phyloP scores from a whole-genome alignment of 2,888 invertebrate species.

The Dyspetes luteomarginatus region DNA sequence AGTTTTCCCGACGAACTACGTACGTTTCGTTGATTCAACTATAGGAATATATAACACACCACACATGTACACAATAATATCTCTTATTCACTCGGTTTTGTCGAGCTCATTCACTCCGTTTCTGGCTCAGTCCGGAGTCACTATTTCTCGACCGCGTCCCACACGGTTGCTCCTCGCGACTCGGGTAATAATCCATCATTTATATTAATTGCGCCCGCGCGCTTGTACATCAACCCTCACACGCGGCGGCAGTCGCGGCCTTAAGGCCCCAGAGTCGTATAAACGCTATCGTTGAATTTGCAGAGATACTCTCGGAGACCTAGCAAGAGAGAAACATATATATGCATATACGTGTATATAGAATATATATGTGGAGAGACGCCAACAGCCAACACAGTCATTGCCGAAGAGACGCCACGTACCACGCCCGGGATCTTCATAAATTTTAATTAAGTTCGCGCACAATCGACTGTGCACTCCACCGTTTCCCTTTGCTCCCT shows the following conservation, averaged over 20 bases:
- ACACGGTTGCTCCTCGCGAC: slow-evolving; percentile 65
- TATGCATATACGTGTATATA: too few species aligned
- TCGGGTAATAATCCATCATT: slow-evolving; percentile 80
- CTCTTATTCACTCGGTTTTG: slow-evolving; percentile 54
- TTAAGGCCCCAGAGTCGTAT: slow-evolving; percentile 71
- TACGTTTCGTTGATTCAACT: slow-evolving; percentile 37
- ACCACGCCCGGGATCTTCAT: slow-evolving; percentile 76
- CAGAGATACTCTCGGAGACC: slow-evolving; percentile 66
- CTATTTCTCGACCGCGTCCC: slow-evolving; percentile 56
- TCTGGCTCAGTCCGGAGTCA: slow-evolving; percentile 70
- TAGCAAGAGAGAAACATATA: slow-evolving; percentile 17
- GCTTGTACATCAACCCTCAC: slow-evolving; percentile 62
- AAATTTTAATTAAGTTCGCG: slow-evolving; percentile 81
- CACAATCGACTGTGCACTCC: slow-evolving; percentile 73
- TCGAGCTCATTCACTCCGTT: slow-evolving; percentile 65
- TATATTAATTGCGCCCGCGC: slow-evolving; percentile 81
- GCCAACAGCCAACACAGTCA: slow-evolving; percentile 51
- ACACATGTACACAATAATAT: slow-evolving; percentile 50
- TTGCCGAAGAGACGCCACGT: slow-evolving; percentile 58
- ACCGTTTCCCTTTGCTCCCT: slow-evolving; percentile 33
- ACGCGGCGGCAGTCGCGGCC: slow-evolving; percentile 27
- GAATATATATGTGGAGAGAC: background rate
- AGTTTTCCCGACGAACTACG: slow-evolving; percentile 54
- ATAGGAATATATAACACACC: slow-evolving; percentile 12
- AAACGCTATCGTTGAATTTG: slow-evolving; percentile 78